Conservation (phyloP, 2,888 invertebrate genomes). For the Pediacus dermestoides region DNA sequence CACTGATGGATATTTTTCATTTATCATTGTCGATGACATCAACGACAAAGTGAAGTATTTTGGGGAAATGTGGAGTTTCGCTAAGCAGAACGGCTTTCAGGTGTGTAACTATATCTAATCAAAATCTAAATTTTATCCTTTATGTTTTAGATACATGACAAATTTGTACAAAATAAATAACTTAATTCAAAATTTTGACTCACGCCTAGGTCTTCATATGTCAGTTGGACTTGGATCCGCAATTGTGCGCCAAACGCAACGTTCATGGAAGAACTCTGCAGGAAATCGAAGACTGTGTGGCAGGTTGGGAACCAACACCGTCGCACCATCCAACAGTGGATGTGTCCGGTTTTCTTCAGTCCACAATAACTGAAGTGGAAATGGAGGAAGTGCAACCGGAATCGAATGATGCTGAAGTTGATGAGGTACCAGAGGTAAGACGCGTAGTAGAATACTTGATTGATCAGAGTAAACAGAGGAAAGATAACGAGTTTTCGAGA, state of each 20-base stretch:
- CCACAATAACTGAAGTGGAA: slow-evolving; percentile 77
- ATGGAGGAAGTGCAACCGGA: slow-evolving; percentile 61
- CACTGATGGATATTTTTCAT: slow-evolving; percentile 85
- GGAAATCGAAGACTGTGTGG: slow-evolving; percentile 71
- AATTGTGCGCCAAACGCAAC: slow-evolving; percentile 77
- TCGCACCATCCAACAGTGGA: slow-evolving; percentile 78
- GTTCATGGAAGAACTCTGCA: slow-evolving; percentile 74
- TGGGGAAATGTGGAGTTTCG: slow-evolving; percentile 84
- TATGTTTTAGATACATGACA: too few species aligned
- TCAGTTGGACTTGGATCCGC: slow-evolving; percentile 79
- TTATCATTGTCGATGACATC: slow-evolving; percentile 89
- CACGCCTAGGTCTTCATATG: slow-evolving; percentile 94
- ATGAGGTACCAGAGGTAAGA: slow-evolving; percentile 49
- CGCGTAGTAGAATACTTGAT: slow-evolving; percentile 8
- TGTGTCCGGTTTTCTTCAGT: slow-evolving; percentile 78
- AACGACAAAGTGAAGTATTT: slow-evolving; percentile 79
- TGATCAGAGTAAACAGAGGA: slow-evolving; percentile 4
- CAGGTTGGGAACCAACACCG: slow-evolving; percentile 76
- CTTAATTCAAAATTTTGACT: slow-evolving; percentile 6
- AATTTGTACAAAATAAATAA: too few species aligned
- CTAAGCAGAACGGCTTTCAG: slow-evolving; percentile 81
- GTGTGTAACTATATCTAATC: slow-evolving; percentile 52
- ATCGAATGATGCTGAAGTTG: slow-evolving; percentile 50
- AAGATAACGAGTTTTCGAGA: neutral
- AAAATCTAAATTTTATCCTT: too few species aligned